phyloP scores from a whole-genome alignment of 2,888 invertebrate species.

The Chesias legatella region DNA sequence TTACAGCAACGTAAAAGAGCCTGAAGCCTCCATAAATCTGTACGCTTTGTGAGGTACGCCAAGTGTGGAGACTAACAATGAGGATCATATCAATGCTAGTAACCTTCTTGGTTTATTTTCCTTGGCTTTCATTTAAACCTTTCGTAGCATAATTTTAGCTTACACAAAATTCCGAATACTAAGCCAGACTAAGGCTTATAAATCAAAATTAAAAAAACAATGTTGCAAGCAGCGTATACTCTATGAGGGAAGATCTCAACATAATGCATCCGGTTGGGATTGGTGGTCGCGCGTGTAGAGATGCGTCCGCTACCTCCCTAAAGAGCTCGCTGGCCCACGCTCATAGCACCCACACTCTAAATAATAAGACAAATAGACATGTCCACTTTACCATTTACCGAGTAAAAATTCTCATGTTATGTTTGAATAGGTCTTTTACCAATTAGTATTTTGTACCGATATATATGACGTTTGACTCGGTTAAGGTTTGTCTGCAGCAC shows the following conservation, averaged over 20 bases:
- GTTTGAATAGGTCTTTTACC: slow-evolving; percentile 79
- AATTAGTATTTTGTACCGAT: slow-evolving; percentile 78
- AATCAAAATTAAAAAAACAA: too few species aligned
- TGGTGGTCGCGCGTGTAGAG: slow-evolving; percentile 32
- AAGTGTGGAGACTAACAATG: slow-evolving; percentile 33
- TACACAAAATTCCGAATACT: neutral
- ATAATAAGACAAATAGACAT: slow-evolving; percentile 74
- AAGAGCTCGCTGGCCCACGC: slow-evolving; percentile 59
- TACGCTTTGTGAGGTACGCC: slow-evolving; percentile 33
- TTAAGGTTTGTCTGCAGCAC: slow-evolving; percentile 56
- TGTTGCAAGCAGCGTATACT: too few species aligned
- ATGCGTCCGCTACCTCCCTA: slow-evolving; percentile 49
- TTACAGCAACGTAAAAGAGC: slow-evolving; percentile 40
- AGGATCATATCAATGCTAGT: slow-evolving; percentile 32
- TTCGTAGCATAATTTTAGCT: neutral
- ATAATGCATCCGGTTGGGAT: slow-evolving; percentile 16
- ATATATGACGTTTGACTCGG: slow-evolving; percentile 55
- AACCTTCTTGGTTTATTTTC: slow-evolving; percentile 31
- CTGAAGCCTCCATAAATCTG: slow-evolving; percentile 29
- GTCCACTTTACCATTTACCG: slow-evolving; percentile 77
- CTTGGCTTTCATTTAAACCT: slow-evolving; percentile 9
- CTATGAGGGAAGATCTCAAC: slow-evolving; percentile 8
- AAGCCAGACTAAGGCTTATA: too few species aligned
- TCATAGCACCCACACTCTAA: slow-evolving; percentile 76
- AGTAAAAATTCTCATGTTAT: slow-evolving; percentile 76